phyloP scores from a whole-genome alignment of 2,797 vertebrate genomes.

The Pygocentrus nattereri region DNA sequence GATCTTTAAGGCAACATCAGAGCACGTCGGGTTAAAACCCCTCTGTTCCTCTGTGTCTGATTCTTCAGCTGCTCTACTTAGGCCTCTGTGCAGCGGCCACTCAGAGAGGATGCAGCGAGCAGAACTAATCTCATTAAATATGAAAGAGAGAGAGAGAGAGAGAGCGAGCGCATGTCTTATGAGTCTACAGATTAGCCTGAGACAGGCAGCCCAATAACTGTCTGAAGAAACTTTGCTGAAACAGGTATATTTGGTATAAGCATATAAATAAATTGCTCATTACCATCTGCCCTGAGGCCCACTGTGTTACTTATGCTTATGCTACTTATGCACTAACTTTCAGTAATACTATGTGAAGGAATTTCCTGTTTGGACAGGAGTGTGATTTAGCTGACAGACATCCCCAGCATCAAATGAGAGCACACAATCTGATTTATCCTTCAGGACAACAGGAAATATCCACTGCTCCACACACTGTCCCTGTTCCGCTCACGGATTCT shows the following conservation, averaged over 20 bases:
- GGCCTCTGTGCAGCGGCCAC: conserved; percentile 25
- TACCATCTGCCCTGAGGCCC: conserved; percentile 2
- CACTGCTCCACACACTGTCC: neutral
- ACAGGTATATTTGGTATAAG: neutral
- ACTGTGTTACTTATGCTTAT: conserved; percentile 6
- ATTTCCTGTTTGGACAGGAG: conserved; percentile 60
- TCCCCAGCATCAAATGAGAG: conserved; percentile 31
- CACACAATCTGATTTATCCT: conserved; percentile 13
- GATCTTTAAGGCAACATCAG: neutral
- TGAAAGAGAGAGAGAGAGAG: conserved; percentile 48
- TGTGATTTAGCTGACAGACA: conserved; percentile 40
- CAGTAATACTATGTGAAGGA: conserved; percentile 1
- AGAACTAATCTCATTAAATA: conserved; percentile 65
- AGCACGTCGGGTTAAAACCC: conserved; percentile 4
- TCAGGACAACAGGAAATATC: conserved; percentile 45
- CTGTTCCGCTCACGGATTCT: neutral
- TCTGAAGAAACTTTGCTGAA: neutral
- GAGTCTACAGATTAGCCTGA: neutral
- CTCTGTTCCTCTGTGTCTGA: conserved; percentile 18
- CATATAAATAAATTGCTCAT: conserved; percentile 2
- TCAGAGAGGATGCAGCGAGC: conserved; percentile 43
- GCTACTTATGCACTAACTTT: conserved; percentile 35
- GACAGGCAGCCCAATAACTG: neutral
- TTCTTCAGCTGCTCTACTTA: conserved; percentile 31
- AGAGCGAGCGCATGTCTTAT: neutral